Evolutionary conservation across 2,113 vertebrate species (phyloP), one percentile per base, ranked within the genome.

Genomic region (Beaufortia kweichowensis): DNA sequence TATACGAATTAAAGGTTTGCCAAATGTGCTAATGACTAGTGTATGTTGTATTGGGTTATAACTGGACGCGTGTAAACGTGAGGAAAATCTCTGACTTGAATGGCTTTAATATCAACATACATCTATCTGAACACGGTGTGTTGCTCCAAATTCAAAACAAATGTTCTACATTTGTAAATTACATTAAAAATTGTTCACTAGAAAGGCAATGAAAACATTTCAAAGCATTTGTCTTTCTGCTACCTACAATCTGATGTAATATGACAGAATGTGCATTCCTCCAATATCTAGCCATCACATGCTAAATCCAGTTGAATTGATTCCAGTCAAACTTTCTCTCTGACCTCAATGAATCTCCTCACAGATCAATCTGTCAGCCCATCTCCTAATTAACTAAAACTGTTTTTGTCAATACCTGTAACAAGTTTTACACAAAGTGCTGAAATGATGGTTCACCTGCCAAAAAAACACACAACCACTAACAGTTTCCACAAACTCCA

Each of bases 361-460:
- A 66, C 61, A 79, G 80, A 46, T n/a, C 43, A 81, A 79, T 89
- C 88, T 85, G 89, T 90, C 84, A 87, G 84, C 85, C 85, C 90
- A 88, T 89, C 89, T 86, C 87, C 88, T 90, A 92, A 90, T 90
- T 88, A 89, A 87, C 87, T 89, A 84, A 88, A 87, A 89, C 86
- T 79, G 86, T 85, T 88, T 87, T 72, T 82, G 88, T 90, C 89
- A 90, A 91, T 90, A 89, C 59, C 84, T 55, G 82, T 86, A 89
- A 85, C 85, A 83, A 75, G 50, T 56, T 79, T 73, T 66, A 82
- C 63, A 81, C 68, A 76, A 87, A 86, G 80, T 84, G 84, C 89
- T 86, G 86, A 75, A 85, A 86, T 76, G 77, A 55, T 83, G 77
- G 78, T 78, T 84, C 82, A 81, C 84, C 75, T 82, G 70, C 57